Conservation (phyloP, 2,797 vertebrate species). For the Acanthornis magna region DNA sequence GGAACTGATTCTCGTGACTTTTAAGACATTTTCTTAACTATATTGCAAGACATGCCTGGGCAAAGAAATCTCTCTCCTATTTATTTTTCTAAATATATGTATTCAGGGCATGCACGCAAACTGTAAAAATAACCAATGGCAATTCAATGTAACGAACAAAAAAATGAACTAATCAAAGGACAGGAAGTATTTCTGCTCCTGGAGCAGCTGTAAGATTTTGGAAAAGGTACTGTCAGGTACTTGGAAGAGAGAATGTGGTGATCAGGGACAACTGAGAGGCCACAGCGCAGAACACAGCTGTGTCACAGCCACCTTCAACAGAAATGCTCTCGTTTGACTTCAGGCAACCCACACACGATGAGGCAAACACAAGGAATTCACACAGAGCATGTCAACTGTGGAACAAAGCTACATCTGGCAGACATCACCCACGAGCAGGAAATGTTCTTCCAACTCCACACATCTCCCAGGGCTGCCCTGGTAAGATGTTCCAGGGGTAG, state of each 20-base stretch:
- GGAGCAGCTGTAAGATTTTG: not conserved
- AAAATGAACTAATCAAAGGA: not conserved
- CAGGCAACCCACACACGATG: not conserved
- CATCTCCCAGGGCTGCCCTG: not conserved
- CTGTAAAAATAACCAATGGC: not conserved
- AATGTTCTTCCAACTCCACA: not conserved
- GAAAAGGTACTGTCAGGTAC: not conserved
- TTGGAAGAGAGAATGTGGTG: not conserved
- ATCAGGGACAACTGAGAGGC: not conserved
- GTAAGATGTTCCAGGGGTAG: rapidly evolving
- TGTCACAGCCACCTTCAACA: not conserved
- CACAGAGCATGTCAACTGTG: not conserved
- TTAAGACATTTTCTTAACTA: not conserved
- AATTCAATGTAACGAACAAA: not conserved
- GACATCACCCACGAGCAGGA: not conserved
- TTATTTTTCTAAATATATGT: not conserved
- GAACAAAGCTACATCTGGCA: not conserved
- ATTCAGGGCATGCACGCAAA: not conserved
- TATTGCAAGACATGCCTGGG: not conserved
- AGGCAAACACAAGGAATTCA: not conserved
- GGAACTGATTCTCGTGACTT: not conserved
- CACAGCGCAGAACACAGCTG: not conserved
- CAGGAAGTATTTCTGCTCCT: not conserved
- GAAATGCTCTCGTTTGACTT: not conserved
- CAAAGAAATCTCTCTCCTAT: not conserved